Base-by-base conservation (phyloP, 2,797 vertebrate genomes). In the Chaunax sp. region DNA sequence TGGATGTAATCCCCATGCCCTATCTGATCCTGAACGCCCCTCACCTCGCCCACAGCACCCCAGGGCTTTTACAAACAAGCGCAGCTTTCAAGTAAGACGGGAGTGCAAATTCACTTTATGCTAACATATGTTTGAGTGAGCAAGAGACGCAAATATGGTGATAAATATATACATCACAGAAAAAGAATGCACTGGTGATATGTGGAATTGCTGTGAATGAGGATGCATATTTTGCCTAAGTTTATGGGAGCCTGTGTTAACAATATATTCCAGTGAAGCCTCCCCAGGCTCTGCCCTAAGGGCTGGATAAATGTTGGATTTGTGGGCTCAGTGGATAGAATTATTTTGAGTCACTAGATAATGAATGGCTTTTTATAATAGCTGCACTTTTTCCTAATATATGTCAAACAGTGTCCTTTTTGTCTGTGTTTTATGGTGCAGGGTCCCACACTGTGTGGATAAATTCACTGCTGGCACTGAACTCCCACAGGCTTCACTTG, bases 1-100 rank as follows among this genome's bases (percentile, higher is more conserved):
- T 81, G 72, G 86, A 80, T 91, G 86, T 93, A 94, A 94, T 93
- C 91, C 91, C 87, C 7, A 19, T 83, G 81, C 64, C 77, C 90
- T 91, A 86, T 93, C 87, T 91, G 86, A 78, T 82, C 82, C 80
- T 30, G 73, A 91, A 90, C 87, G 89, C 80, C 86, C 84, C 77
- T 78, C 57, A 64, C 73, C 77, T 79, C 90, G 91, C 88, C 89
- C 90, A 83, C 86, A 88, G 81, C 70, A 68, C 80, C 86, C 78
- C 62, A 62, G 62, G 80, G 87, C 66, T 73, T 86, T 87, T 2
- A 23, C 62, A 75, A 66, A 77, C 56, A 81, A 82, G 66, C 59
- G 40, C 59, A 75, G 75, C 77, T 89, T 91, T 89, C 69, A 84
- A 84, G 68, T 78, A 59, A 80, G 66, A 69, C 11, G 8, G 64